Percentiles rank a stretch among this genome's conserved stretches.
phyloP scores from a whole-genome alignment of 2,888 invertebrate species.

The Agrotis segetum region DNA sequence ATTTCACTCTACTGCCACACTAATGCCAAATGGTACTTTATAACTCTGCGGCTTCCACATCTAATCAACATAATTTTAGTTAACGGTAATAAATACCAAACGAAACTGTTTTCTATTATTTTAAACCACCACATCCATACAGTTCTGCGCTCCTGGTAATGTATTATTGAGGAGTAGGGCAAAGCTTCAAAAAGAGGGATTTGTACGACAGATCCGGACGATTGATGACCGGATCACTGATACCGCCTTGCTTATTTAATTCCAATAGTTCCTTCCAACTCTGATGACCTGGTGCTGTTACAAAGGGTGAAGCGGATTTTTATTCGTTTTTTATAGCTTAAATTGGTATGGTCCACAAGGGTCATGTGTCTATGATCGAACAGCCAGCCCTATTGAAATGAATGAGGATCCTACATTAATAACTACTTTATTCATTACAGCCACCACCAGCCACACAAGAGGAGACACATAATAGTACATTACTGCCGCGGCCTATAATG shows the following conservation, averaged over 20 bases:
- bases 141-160: slow-evolving; percentile 30
- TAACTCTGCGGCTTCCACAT: neutral
- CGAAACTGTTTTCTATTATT: neutral
- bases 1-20: slow-evolving; percentile 4
- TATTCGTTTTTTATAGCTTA: neutral
- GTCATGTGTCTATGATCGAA: neutral
- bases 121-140: slow-evolving; percentile 61
- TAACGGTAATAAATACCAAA: too few relatives aligned
- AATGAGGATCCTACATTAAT: neutral
- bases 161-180: slow-evolving; percentile 65
- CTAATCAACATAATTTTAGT: neutral
- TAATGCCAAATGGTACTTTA: neutral
- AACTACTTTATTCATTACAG: neutral
- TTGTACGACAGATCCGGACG: slow-evolving; percentile 74
- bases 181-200: slow-evolving; percentile 73
- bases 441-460: too few relatives aligned
- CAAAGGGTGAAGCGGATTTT: slow-evolving; percentile 66
- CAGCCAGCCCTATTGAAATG: neutral
- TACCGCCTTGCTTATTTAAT: slow-evolving; percentile 83
- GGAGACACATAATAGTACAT: neutral
- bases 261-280: slow-evolving; percentile 63
- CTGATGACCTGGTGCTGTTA: slow-evolving; percentile 50
- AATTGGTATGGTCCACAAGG: neutral
- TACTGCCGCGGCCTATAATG: too few relatives aligned
- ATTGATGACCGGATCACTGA: slow-evolving; percentile 85